Conservation (phyloP, 2,888 invertebrate species). For the Thelaira solivaga region DNA sequence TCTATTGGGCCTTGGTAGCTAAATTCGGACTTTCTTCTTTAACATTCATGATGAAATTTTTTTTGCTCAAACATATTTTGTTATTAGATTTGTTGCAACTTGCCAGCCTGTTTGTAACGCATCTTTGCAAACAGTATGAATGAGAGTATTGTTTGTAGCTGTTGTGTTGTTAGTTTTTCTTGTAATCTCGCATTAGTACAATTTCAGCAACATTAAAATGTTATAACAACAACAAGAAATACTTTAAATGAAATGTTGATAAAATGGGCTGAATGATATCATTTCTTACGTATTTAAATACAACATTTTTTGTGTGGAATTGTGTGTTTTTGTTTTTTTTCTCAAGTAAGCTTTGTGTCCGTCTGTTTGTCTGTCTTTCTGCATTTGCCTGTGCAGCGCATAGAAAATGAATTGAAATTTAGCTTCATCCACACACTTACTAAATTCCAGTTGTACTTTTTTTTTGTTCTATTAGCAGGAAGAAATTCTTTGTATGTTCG, state of each 20-base stretch:
- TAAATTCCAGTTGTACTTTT: background rate
- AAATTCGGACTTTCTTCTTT: too few relatives aligned
- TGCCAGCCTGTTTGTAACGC: background rate
- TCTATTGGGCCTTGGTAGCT: too few relatives aligned
- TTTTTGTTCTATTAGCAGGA: background rate
- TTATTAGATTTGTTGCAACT: constrained; percentile 7
- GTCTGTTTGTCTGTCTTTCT: too few relatives aligned
- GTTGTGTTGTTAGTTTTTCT: constrained; percentile 14
- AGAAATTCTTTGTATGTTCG: constrained; percentile 3
- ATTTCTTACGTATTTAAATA: background rate
- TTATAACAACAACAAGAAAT: constrained; percentile 3
- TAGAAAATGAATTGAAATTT: constrained; percentile 13
- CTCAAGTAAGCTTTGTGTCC: too few relatives aligned
- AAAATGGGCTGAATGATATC: constrained; percentile 22
- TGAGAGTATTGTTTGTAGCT: too few relatives aligned
- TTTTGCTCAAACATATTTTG: background rate
- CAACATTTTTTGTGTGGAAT: background rate
- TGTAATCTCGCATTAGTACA: constrained; percentile 52
- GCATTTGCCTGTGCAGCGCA: constrained; percentile 1
- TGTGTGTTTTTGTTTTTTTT: too few relatives aligned
- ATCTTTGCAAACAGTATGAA: constrained; percentile 11
- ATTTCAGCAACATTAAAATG: constrained; percentile 27
- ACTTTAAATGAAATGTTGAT: background rate
- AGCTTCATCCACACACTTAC: background rate
- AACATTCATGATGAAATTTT: too few relatives aligned